A percentile compares a stretch with the other conserved stretches of the same genome.
Conservation (phyloP, 2,797 vertebrate species). For the Fringilla coelebs region DNA sequence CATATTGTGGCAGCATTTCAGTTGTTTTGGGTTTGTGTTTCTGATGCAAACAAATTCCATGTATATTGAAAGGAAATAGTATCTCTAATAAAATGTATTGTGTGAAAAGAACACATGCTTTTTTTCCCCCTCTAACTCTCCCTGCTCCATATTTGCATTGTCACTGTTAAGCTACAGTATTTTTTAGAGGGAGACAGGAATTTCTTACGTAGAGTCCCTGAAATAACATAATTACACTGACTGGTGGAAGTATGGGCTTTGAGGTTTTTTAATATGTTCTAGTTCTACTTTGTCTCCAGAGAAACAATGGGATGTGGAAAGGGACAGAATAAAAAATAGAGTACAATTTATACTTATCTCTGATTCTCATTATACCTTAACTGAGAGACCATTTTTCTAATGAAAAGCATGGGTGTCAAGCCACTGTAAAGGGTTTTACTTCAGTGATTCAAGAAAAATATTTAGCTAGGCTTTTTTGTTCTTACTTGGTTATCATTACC, state of each 20-base stretch:
- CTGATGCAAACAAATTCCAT: background rate
- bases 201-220: background rate
- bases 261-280: background rate
- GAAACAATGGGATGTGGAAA: background rate
- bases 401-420: background rate
- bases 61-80: background rate
- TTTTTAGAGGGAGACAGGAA: background rate
- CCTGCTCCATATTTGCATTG: fast-evolving
- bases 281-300: background rate
- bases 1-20: background rate
- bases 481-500: background rate
- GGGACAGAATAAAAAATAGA: background rate
- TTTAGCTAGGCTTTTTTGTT: background rate
- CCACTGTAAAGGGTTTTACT: background rate
- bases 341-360: background rate
- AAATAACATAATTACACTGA: background rate
- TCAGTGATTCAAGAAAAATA: background rate
- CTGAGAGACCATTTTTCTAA: background rate
- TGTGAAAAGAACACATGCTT: fast-evolving
- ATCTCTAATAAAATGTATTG: background rate
- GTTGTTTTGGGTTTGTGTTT: background rate
- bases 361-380: background rate
- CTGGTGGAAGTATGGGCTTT: background rate
- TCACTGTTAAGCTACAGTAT: background rate
- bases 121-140: background rate